Conservation (phyloP, 1,140 invertebrate species). For the Formica selysi region DNA sequence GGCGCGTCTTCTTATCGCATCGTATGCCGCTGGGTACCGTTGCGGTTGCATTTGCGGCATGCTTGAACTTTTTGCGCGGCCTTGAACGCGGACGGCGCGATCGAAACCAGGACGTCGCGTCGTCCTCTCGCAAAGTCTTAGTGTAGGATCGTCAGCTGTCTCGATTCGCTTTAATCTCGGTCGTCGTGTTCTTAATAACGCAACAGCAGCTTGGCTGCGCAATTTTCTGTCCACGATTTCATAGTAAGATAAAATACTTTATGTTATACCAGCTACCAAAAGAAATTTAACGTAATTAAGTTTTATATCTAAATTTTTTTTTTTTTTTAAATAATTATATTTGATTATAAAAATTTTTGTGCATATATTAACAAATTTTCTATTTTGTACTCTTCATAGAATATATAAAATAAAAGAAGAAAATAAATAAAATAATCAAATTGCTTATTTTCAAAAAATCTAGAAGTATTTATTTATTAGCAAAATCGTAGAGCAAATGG, state of each 20-base stretch:
- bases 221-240: background rate
- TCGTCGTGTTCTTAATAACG: constrained; percentile 13
- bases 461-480: background rate
- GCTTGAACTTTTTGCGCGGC: constrained; percentile 72
- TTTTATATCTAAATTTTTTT: background rate
- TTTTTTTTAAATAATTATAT: background rate
- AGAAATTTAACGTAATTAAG: background rate
- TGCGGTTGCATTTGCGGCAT: constrained; percentile 75
- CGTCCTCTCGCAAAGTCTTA: constrained; percentile 28
- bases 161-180: constrained; percentile 36
- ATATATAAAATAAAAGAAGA: constrained; percentile 8
- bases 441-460: constrained; percentile 63
- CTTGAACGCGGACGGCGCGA: constrained; percentile 72
- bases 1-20: constrained; percentile 27
- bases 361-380: background rate
- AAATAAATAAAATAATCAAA: background rate
- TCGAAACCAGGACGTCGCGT: constrained; percentile 68
- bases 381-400: background rate
- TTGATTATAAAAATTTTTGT: background rate
- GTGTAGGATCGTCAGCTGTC: constrained; percentile 55
- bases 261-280: background rate
- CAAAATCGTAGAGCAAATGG: constrained; percentile 36
- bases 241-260: background rate
- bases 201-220: background rate
- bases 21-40: constrained; percentile 74